Base-by-base conservation (phyloP, 2,797 vertebrate species). In the Silurus aristotelis region DNA sequence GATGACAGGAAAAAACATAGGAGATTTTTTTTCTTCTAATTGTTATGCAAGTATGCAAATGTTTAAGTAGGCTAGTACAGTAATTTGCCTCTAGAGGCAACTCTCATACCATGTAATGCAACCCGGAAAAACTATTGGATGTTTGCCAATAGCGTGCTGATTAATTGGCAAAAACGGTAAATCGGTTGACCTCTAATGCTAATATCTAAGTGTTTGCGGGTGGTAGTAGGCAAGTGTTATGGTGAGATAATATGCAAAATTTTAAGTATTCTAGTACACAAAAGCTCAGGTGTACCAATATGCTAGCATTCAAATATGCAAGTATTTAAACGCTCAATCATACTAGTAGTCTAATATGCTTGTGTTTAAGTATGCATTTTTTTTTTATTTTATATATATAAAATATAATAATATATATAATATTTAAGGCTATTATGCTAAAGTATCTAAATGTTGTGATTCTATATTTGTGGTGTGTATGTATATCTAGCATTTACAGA, bases 401-500 rank as follows among this genome's bases (percentile, higher is more conserved):
- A 31, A 31, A 31, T 31, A 31, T 31, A 31, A 31, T 1, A 27
- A 31, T 31, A 31, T 31, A 31, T 38, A 38, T 4, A 38, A 38
- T 38, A 38, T 38, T 4, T 38, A 38, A 38, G 31, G 68, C 3
- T 70, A 9, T 25, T 58, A 31, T 31, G 25, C 73, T 27, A 76
- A 52, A 52, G 48, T 10, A 63, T 63, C 6, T 60, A 20, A 20
- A 19, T 19, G 7, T 60, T 58, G 5, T 60, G 38, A 19, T 64
- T 48, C 77, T 56, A 52, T 15, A 68, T 10, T 12, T 6, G 73
- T 7, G 58, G 64, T 68, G 60, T 17, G 17, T 64, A 72, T 10
- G 13, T 9, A 52, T 67, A 56, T 83, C 38, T 61, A 25, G 25
- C 43, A 92, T 94, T 94, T 92, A 98, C 97, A 68, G 97, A 97